phyloP scores from a whole-genome alignment of 2,797 vertebrate species.

The Enteromius argenteus region DNA sequence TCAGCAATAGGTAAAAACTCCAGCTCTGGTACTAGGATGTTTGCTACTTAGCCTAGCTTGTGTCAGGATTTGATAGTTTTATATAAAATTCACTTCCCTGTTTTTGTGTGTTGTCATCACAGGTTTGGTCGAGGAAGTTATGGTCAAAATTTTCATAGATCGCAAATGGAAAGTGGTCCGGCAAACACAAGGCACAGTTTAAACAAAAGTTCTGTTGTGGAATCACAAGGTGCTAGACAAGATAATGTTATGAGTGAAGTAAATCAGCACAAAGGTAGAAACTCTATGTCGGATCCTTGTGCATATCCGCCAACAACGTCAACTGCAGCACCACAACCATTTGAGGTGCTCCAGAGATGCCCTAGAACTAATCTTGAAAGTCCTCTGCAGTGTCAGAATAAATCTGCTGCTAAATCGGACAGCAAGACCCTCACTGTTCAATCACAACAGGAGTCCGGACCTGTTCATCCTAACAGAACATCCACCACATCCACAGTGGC shows the following conservation, averaged over 20 bases:
- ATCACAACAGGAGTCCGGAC: constrained; percentile 25
- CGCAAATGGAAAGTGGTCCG: constrained; percentile 55
- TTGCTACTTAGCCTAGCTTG: not conserved
- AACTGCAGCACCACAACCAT: constrained; percentile 8
- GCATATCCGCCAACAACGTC: not conserved
- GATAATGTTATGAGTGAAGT: constrained; percentile 1
- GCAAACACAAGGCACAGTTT: constrained; percentile 35
- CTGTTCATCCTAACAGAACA: constrained; percentile 53
- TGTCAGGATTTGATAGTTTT: not conserved
- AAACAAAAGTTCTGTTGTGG: constrained; percentile 28
- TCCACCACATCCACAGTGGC: not conserved
- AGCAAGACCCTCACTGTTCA: constrained; percentile 44
- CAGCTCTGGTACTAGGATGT: not conserved
- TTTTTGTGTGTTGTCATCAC: constrained; percentile 6
- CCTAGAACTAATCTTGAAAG: constrained; percentile 51
- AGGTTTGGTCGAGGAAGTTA: constrained; percentile 46
- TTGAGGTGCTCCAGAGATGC: constrained; percentile 48
- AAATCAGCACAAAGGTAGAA: constrained; percentile 54
- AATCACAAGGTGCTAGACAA: constrained; percentile 9
- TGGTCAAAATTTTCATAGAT: constrained; percentile 50
- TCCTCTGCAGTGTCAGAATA: constrained; percentile 34
- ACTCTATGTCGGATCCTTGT: constrained; percentile 2
- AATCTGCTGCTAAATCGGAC: constrained; percentile 23
- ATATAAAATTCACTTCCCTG: not conserved
- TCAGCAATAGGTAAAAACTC: constrained; percentile 83